phyloP scores from a whole-genome alignment of 2,113 vertebrate species.

The Choloepus hoffmanni region DNA sequence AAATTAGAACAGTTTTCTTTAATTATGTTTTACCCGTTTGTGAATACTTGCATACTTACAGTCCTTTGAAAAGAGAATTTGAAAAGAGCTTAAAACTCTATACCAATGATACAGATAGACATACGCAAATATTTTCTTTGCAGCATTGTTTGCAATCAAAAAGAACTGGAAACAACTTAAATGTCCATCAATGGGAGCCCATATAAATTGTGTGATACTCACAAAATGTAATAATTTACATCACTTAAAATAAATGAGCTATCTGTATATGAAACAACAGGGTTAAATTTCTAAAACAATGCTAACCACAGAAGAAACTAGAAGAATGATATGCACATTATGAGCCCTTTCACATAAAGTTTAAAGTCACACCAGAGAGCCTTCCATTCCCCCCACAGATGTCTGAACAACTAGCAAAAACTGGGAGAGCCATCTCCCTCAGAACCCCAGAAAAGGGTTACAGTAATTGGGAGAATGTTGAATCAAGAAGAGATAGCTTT shows the following conservation, averaged over 20 bases:
- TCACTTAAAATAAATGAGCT: constrained; percentile 28
- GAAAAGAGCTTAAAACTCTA: constrained; percentile 33
- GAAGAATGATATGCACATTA: background rate
- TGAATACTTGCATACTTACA: background rate
- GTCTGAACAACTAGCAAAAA: too few relatives aligned
- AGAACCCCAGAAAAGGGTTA: too few relatives aligned
- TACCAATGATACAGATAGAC: background rate
- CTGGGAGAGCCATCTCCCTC: too few relatives aligned
- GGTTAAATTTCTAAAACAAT: background rate
- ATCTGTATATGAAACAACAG: background rate
- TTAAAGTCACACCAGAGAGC: background rate
- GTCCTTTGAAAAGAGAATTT: constrained; percentile 37
- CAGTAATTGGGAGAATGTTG: too few relatives aligned
- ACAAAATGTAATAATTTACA: background rate
- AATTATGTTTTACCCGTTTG: background rate
- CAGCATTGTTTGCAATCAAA: background rate
- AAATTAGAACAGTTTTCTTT: constrained; percentile 2
- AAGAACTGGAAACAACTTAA: background rate
- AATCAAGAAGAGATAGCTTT: too few relatives aligned
- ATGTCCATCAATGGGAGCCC: background rate
- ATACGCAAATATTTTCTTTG: background rate
- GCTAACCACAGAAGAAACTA: background rate
- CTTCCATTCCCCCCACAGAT: too few relatives aligned
- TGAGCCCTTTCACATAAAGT: background rate
- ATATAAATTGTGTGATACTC: background rate